Evolutionary conservation across 2,888 invertebrate genomes (phyloP), one percentile per base, ranked within the genome.

Genomic region (Pocota personata): DNA sequence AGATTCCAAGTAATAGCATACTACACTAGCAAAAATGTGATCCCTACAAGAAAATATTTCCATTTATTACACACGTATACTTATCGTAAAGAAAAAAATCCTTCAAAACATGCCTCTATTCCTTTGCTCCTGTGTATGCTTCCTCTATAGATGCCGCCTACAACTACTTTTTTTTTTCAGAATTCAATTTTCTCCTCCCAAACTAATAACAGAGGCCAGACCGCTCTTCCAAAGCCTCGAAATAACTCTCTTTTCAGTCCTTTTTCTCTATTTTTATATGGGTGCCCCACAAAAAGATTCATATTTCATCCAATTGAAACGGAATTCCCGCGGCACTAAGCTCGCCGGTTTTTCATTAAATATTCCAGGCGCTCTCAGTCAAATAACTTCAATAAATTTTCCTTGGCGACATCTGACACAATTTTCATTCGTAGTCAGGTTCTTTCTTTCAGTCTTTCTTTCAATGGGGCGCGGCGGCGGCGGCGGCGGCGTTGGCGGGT

Each of bases 331-430:
- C 43, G 57, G 35, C 40, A 69, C 16, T 64, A 8, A 27, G 57
- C 46, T 71, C 24, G 64, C 16, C 58, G 32, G 24, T 32, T 58
- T 67, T 64, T 71, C 60, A 52, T 80, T 71, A 71, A 71, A 84
- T 58, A 80, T 64, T 76, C 58, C 10, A 76, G 27, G 60, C 43
- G 46, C 46, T 67, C 43, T 50, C 58, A 27, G 35, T 57, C 72
- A 57, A 71, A 46, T 6, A 64, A 60, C 27, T 78, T 69, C 32
- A 21, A 69, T 24, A 78, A 67, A 71, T 55, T 72, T 50, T 37
- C 57, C 32, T 37, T 58, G 55, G 60, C 67, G 73, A 60, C 80
- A 75, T 80, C 67, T 62, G 80, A 80, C 80, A 75, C 73, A 60
- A 52, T 67, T 80, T 67, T 71, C 71, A 43, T 55, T 71, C 24